These are phyloP conservation scores for Tiliacea aurago DNA, from an alignment of 2,888 invertebrate genomes.

Conservation along the genomic window DNA sequence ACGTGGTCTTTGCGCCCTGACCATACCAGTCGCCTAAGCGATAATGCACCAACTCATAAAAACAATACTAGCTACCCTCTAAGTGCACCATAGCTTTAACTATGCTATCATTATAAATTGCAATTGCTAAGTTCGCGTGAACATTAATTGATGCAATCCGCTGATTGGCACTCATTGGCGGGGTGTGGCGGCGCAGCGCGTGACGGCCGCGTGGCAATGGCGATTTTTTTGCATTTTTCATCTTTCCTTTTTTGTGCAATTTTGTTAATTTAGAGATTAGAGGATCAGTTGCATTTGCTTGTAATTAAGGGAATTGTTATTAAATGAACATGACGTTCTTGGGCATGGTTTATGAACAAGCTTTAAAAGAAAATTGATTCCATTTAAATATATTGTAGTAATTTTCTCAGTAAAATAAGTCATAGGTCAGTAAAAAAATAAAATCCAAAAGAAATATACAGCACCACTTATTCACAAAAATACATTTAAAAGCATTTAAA, in stretches of 20 bases:
- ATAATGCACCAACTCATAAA: constrained; percentile 5
- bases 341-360: too few species aligned
- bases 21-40: neutral
- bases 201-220: constrained; percentile 49
- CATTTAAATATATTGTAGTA: neutral
- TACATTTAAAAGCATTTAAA: constrained; percentile 36
- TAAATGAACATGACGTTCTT: neutral
- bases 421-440: too few species aligned
- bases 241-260: constrained; percentile 12
- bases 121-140: constrained; percentile 57
- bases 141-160: constrained; percentile 75
- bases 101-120: constrained; percentile 28
- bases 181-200: constrained; percentile 55
- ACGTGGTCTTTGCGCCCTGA: neutral
- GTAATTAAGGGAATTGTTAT: constrained; percentile 20
- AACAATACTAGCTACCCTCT: neutral
- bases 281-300: constrained; percentile 13
- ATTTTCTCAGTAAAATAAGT: too few species aligned
- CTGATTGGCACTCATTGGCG: constrained; percentile 68
- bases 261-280: constrained; percentile 38
- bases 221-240: constrained; percentile 33
- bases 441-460: neutral
- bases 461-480: neutral
- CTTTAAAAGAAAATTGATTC: neutral
- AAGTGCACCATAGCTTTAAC: constrained; percentile 26